These are phyloP conservation scores for Myiopsitta monachus DNA, from an alignment of 2,113 vertebrate species.

Conservation along the genomic window DNA sequence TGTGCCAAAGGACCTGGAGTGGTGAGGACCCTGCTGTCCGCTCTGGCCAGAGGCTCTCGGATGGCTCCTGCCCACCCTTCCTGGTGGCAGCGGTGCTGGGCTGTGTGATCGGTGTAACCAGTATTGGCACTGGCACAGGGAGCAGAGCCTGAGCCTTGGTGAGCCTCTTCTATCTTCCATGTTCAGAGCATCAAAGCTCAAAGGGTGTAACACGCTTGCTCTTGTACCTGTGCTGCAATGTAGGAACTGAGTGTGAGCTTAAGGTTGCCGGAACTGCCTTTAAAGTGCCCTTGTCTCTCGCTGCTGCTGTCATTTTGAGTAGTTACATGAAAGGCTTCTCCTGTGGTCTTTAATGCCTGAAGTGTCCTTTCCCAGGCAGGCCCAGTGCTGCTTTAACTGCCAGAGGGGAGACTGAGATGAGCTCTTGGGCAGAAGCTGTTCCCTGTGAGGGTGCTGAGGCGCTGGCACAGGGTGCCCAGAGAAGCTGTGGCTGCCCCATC, in stretches of 20 bases:
- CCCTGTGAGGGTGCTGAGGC: neutral
- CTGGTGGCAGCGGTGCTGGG: neutral
- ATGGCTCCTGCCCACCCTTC: neutral
- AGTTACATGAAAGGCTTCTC: neutral
- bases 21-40: conserved; percentile 37
- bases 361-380: neutral
- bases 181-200: neutral
- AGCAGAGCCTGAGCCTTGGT: neutral
- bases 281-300: neutral
- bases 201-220: neutral
- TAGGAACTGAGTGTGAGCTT: neutral
- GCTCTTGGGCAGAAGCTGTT: neutral
- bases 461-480: neutral
- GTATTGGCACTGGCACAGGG: neutral
- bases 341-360: neutral
- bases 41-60: neutral
- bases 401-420: neutral
- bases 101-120: too few relatives aligned
- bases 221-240: neutral
- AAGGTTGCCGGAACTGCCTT: neutral
- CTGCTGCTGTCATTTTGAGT: neutral
- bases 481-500: too few relatives aligned
- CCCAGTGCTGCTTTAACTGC: neutral
- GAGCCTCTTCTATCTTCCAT: neutral
- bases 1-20: conserved; percentile 70